Conservation (phyloP, 2,113 vertebrate species). For the Anolis sagrei region DNA sequence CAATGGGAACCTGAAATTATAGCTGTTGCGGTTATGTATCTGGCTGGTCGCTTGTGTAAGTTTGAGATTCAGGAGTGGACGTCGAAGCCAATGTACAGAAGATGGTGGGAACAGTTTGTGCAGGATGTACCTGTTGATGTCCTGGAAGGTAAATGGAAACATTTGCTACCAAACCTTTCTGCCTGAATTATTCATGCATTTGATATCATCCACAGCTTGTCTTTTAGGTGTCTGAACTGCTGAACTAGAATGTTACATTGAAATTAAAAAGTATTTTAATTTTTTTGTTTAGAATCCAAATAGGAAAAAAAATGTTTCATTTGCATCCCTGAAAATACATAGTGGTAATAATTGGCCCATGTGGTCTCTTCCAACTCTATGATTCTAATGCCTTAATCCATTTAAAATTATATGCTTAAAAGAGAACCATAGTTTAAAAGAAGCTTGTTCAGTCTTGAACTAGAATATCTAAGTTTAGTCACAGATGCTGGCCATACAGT, state of each 20-base stretch:
- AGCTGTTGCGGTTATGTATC: slow-evolving; percentile 97
- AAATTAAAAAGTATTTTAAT: background rate
- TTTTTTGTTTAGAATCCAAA: background rate
- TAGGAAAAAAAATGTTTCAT: background rate
- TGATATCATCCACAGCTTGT: background rate
- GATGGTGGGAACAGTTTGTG: slow-evolving; percentile 99
- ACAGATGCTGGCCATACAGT: too few species aligned
- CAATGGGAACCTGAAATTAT: slow-evolving; percentile 99
- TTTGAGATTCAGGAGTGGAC: slow-evolving; percentile 99
- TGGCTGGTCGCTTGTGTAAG: slow-evolving; percentile 95
- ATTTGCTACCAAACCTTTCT: background rate
- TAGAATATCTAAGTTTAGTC: background rate
- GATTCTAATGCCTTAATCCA: background rate
- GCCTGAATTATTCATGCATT: background rate
- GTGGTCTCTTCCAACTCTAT: too few species aligned
- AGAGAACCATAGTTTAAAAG: background rate
- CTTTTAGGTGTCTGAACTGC: background rate
- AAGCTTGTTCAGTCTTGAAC: background rate
- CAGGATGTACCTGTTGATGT: slow-evolving; percentile 98
- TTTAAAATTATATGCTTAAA: background rate
- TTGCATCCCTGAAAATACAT: background rate
- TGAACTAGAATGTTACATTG: background rate
- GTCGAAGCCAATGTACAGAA: slow-evolving; percentile 91
- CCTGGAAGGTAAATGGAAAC: slow-evolving; percentile 87
- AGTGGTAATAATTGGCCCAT: background rate